Evolutionary conservation across 2,888 invertebrate genomes (phyloP).

Genomic region (Lepidochrysops patricia): DNA sequence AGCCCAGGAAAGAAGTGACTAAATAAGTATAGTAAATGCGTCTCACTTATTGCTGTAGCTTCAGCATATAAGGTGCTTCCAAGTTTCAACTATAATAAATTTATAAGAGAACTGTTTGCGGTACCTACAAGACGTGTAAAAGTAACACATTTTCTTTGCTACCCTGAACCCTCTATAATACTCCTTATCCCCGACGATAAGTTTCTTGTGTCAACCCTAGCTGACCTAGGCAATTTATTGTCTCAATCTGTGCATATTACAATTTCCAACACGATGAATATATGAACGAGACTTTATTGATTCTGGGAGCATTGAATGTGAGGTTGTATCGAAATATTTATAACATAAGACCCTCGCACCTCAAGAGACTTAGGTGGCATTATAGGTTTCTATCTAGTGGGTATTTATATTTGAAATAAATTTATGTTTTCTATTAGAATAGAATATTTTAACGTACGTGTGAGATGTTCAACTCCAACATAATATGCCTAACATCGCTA

Average conservation of each 20-base stretch:
- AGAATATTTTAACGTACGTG: too few relatives aligned
- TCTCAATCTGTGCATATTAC: constrained; percentile 44
- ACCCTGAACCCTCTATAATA: background rate
- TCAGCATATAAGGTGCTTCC: too few relatives aligned
- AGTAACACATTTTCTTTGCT: too few relatives aligned
- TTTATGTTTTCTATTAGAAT: background rate
- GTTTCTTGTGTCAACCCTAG: background rate
- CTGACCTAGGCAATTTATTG: constrained; percentile 49
- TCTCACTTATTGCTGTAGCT: too few relatives aligned
- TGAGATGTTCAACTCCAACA: too few relatives aligned
- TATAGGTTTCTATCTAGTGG: constrained; percentile 3
- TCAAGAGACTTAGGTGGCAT: constrained; percentile 1
- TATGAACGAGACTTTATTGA: constrained; percentile 20
- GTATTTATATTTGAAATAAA: background rate
- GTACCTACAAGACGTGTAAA: too few relatives aligned
- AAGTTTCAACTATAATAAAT: too few relatives aligned
- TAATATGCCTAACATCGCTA: too few relatives aligned
- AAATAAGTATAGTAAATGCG: too few relatives aligned
- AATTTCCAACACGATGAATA: constrained; percentile 23
- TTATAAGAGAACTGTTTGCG: too few relatives aligned
- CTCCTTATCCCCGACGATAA: background rate
- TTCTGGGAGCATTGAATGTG: constrained; percentile 15
- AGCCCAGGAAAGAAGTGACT: too few relatives aligned
- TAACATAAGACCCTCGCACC: constrained; percentile 6
- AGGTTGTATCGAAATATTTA: constrained; percentile 10